These are phyloP conservation scores for Gymnorhina tibicen DNA, from an alignment of 2,113 vertebrate species.

Conservation along the genomic window DNA sequence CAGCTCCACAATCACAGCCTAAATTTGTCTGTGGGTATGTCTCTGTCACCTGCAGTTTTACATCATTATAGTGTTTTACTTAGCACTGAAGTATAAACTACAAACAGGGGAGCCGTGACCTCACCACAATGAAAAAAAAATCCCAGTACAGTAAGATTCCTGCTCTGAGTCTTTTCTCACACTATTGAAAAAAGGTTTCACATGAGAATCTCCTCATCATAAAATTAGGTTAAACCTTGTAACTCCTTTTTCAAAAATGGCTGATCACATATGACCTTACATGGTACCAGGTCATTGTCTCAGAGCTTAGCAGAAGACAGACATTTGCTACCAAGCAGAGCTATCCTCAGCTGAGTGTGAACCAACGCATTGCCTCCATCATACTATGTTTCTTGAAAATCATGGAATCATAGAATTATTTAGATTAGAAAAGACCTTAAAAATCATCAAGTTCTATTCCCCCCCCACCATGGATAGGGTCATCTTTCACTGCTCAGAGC, in stretches of 20 bases:
- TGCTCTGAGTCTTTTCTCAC: not conserved
- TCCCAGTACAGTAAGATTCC: not conserved
- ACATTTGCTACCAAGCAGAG: not conserved
- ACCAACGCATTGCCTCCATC: not conserved
- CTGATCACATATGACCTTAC: not conserved
- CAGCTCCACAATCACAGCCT: not conserved
- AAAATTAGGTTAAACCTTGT: not conserved
- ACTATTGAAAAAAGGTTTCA: not conserved
- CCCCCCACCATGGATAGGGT: rapidly evolving
- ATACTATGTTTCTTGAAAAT: not conserved
- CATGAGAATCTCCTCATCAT: not conserved
- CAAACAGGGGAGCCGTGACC: not conserved
- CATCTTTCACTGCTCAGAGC: not conserved
- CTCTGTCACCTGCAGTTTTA: not conserved
- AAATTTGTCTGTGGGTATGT: not conserved
- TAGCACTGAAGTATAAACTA: not conserved
- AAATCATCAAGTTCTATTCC: not conserved
- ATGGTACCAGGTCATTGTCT: not conserved
- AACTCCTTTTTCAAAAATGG: not conserved
- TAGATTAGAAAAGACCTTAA: not conserved
- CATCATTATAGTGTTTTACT: not conserved
- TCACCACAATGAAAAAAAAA: not conserved
- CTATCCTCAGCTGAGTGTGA: not conserved
- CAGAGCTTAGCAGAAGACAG: not conserved
- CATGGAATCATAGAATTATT: not conserved